Evolutionary conservation across 2,797 vertebrate genomes (phyloP).

Genomic region (Poeciliopsis presidionis): DNA sequence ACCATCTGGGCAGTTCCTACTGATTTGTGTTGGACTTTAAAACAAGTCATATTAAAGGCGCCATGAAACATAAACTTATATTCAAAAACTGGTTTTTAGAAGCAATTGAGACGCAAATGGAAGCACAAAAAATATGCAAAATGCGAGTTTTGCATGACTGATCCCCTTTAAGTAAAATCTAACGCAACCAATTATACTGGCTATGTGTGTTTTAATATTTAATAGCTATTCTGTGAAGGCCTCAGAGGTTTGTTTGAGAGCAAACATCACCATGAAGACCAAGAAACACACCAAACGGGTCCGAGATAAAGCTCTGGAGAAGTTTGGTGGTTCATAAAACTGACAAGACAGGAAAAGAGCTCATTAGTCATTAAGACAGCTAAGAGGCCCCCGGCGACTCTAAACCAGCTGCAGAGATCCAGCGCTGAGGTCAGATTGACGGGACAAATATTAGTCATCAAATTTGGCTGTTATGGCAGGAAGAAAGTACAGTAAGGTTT

Average conservation of each 20-base stretch:
- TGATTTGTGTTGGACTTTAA: no score
- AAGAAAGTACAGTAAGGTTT: not conserved
- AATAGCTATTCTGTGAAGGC: not conserved
- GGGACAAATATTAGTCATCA: not conserved
- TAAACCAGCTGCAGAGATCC: not conserved
- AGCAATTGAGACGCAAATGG: no score
- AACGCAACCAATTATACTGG: not conserved
- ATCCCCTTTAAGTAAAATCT: not conserved
- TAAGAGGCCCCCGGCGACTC: not conserved
- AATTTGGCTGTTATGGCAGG: not conserved
- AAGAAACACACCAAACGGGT: not conserved
- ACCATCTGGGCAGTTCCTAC: no score
- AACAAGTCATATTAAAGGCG: no score
- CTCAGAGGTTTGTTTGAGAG: not conserved
- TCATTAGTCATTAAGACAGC: not conserved
- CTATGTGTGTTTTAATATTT: not conserved
- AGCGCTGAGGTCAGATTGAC: not conserved
- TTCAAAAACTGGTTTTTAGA: no score
- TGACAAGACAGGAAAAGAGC: not conserved
- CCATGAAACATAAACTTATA: no score
- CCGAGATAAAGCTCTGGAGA: not conserved
- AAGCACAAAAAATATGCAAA: no score
- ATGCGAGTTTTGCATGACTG: no score
- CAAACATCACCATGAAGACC: not conserved
- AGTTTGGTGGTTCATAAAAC: not conserved